Evolutionary conservation across 2,113 vertebrate species (phyloP).

Genomic region (Bombycilla garrulus): DNA sequence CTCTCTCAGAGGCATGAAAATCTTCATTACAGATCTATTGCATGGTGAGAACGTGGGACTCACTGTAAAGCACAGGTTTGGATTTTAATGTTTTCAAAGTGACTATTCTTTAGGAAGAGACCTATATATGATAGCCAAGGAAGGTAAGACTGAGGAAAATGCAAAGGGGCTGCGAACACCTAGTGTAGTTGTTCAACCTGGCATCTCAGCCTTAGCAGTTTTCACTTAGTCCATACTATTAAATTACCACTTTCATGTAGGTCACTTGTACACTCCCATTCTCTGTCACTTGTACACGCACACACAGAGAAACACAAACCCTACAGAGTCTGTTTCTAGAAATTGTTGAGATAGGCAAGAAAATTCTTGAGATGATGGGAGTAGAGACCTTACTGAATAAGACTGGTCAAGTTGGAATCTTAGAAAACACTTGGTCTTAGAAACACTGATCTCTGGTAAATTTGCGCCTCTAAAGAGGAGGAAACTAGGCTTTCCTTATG

Average conservation of each 20-base stretch:
- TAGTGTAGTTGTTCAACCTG: not conserved
- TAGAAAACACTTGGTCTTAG: too few species aligned
- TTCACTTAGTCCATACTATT: not conserved
- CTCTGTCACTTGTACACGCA: accelerated
- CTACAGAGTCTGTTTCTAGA: not conserved
- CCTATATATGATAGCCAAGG: not conserved
- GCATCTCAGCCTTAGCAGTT: not conserved
- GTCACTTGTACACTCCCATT: accelerated
- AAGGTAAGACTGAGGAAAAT: not conserved
- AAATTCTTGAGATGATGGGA: not conserved
- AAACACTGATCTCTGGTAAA: not conserved
- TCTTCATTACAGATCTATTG: not conserved
- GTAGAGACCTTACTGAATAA: not conserved
- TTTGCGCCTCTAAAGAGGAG: not conserved
- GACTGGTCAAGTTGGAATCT: not conserved
- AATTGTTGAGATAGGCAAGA: not conserved
- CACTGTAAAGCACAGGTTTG: not conserved
- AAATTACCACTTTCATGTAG: not conserved
- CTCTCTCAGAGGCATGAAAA: not conserved
- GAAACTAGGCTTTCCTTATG: not conserved
- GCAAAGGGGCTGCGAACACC: not conserved
- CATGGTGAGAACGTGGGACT: not conserved
- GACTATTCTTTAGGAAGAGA: not conserved
- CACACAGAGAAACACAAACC: not conserved
- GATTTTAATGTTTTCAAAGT: not conserved